These are phyloP conservation scores for Neoascia interrupta DNA, from an alignment of 2,888 invertebrate genomes.

Conservation along the genomic window DNA sequence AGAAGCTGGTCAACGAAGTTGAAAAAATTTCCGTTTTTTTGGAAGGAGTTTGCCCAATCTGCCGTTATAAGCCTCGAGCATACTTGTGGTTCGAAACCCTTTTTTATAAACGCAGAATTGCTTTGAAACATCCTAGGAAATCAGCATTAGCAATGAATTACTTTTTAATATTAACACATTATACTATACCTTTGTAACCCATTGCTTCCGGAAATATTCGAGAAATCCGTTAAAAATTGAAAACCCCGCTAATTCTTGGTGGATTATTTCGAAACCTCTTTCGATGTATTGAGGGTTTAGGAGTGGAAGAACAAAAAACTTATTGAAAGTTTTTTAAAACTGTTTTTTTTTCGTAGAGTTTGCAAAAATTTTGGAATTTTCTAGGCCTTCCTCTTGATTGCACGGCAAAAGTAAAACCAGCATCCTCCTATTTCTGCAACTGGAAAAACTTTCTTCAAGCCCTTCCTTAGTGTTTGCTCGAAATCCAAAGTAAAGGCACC, in stretches of 20 bases:
- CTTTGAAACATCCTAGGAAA: slow-evolving; percentile 5
- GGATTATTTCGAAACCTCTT: slow-evolving; percentile 4
- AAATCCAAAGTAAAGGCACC: slow-evolving; percentile 1
- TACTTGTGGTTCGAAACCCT: slow-evolving; percentile 15
- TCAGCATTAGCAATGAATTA: no score
- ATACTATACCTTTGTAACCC: no score
- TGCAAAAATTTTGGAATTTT: slow-evolving; percentile 9
- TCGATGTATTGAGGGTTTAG: neutral
- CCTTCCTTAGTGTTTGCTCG: neutral
- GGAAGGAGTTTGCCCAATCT: no score
- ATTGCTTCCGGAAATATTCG: no score
- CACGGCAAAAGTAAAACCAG: neutral
- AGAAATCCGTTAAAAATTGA: neutral
- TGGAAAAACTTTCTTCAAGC: slow-evolving; percentile 2
- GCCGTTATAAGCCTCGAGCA: slow-evolving; percentile 8
- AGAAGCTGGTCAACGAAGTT: no score
- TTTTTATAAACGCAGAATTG: slow-evolving; percentile 14
- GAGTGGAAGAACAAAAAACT: neutral
- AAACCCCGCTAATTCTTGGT: neutral
- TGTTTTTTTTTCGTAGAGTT: slow-evolving; percentile 5
- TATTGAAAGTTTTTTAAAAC: slow-evolving; percentile 4
- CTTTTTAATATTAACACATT: no score
- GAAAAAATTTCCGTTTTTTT: no score
- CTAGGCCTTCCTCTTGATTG: neutral
- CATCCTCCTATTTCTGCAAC: neutral